These are phyloP conservation scores for Unio pictorum DNA, from an alignment of 2,888 invertebrate genomes.

Conservation along the genomic window DNA sequence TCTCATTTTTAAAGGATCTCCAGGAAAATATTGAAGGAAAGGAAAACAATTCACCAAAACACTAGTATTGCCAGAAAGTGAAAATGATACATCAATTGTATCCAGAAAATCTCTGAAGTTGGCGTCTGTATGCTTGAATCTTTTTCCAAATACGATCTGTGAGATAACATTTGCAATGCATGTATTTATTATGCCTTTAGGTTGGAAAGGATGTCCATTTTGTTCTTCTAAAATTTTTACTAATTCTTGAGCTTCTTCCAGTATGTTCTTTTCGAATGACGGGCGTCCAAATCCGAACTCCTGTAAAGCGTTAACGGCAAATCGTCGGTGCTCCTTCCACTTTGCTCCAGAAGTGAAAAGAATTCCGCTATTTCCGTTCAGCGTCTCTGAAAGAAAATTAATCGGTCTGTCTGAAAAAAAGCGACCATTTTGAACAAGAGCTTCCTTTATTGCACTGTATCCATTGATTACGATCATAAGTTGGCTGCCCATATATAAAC, in stretches of 20 bases:
- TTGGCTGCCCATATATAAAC: conserved; percentile 15
- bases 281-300: conserved; percentile 22
- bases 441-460: conserved; percentile 15
- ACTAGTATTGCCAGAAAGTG: conserved; percentile 1
- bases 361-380: conserved; percentile 4
- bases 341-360: conserved; percentile 14
- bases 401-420: conserved; percentile 16
- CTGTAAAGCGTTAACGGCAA: conserved; percentile 12
- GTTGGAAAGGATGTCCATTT: conserved; percentile 20
- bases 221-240: too few relatives aligned
- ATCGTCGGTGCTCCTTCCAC: conserved; percentile 26
- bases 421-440: too few relatives aligned
- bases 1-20: conserved; percentile 15
- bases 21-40: conserved; percentile 16
- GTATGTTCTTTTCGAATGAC: conserved; percentile 16
- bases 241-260: too few relatives aligned
- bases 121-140: conserved; percentile 19
- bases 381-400: background rate
- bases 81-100: conserved; percentile 1
- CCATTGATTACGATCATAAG: conserved; percentile 19
- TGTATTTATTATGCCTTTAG: conserved; percentile 11
- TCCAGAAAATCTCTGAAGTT: conserved; percentile 21
- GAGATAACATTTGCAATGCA: conserved; percentile 43
- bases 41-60: conserved; percentile 15
- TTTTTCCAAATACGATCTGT: conserved; percentile 22